Percentiles rank a stretch among this genome's conserved stretches.
phyloP scores from a whole-genome alignment of 2,113 vertebrate species.

The Chroicocephalus ridibundus region DNA sequence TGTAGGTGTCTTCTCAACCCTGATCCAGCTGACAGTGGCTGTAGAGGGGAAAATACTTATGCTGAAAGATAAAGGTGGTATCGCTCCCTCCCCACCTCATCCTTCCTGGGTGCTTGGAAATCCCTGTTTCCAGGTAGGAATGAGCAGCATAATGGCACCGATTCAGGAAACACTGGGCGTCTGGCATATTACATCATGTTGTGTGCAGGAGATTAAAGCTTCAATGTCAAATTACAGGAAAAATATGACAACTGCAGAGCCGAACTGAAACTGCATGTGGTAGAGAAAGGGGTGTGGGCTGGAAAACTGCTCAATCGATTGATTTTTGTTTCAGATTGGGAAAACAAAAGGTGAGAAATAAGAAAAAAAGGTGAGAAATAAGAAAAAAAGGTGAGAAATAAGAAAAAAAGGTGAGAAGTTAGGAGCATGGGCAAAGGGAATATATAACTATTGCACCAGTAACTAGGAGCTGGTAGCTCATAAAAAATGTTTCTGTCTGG shows the following conservation, averaged over 20 bases:
- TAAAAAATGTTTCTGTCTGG: background rate
- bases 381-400: too few species aligned
- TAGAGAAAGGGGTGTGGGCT: background rate
- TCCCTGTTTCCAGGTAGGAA: background rate
- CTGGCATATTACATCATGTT: background rate
- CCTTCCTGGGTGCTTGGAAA: background rate
- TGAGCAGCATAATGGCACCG: background rate
- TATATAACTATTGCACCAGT: background rate
- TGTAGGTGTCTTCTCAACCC: background rate
- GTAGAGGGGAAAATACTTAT: background rate
- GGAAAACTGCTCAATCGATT: background rate
- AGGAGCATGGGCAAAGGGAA: background rate
- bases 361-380: too few species aligned
- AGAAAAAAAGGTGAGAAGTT: too few species aligned
- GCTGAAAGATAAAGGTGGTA: background rate
- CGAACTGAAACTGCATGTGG: background rate
- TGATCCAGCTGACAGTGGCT: background rate
- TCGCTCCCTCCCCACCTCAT: background rate
- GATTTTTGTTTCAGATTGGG: background rate
- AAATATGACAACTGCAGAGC: background rate
- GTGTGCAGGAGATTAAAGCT: background rate
- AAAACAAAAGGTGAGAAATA: too few species aligned
- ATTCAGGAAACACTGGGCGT: background rate
- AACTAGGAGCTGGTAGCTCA: background rate
- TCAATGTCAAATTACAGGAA: background rate